These are phyloP conservation scores for Ophiodon elongatus DNA, from an alignment of 2,113 vertebrate species.

Conservation along the genomic window DNA sequence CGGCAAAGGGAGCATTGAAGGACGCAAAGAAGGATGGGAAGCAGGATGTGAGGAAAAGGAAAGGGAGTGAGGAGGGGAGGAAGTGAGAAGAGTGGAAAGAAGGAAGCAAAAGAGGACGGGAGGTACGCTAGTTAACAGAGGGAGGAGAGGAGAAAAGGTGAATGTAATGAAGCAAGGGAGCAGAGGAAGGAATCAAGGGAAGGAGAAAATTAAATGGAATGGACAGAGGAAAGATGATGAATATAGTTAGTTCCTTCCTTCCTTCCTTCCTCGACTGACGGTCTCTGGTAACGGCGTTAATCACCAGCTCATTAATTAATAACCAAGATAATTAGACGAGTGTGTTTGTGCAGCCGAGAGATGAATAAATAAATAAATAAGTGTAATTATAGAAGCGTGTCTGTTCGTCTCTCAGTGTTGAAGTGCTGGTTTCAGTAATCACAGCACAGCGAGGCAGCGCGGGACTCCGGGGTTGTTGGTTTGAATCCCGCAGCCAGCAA, in stretches of 20 bases:
- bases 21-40: no score
- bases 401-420: background rate
- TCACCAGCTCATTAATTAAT: conserved; percentile 54
- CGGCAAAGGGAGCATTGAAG: no score
- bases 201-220: no score
- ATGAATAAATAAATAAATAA: conserved; percentile 1
- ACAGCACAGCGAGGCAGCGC: background rate
- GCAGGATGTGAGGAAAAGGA: no score
- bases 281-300: no score
- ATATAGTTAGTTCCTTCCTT: no score
- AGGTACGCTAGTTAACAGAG: background rate
- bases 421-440: background rate
- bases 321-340: conserved; percentile 41
- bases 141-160: background rate
- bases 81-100: background rate
- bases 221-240: no score
- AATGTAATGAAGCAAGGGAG: background rate
- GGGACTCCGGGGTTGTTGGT: background rate
- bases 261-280: background rate
- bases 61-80: no score
- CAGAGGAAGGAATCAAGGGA: background rate
- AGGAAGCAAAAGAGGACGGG: background rate
- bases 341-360: no score
- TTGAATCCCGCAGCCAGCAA: background rate
- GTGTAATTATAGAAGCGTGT: background rate